These are phyloP conservation scores for Ciconia nigra DNA, from an alignment of 2,797 vertebrate species.

Conservation along the genomic window DNA sequence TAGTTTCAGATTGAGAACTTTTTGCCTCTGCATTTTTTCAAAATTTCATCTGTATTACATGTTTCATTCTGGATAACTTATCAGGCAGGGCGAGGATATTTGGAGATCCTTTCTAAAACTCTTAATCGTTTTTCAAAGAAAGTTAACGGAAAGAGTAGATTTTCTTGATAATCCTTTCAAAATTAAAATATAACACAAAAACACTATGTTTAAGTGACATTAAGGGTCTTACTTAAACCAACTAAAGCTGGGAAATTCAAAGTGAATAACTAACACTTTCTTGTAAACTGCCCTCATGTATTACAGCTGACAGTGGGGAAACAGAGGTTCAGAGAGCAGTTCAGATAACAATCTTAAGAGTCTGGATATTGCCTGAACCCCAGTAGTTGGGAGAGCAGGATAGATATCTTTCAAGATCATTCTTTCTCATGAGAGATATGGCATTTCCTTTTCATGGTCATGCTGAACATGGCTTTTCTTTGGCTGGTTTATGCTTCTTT, in stretches of 20 bases:
- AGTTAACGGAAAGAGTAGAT: constrained; percentile 74
- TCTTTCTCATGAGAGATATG: background rate
- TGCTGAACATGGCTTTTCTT: background rate
- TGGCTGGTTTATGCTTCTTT: background rate
- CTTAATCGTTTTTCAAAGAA: constrained; percentile 71
- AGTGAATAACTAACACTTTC: constrained; percentile 40
- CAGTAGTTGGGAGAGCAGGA: background rate
- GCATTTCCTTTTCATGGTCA: background rate
- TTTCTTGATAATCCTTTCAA: constrained; percentile 77
- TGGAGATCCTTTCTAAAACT: constrained; percentile 71
- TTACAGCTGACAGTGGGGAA: constrained; percentile 63
- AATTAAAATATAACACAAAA: constrained; percentile 72
- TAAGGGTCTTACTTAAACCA: constrained; percentile 63
- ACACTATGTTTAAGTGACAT: constrained; percentile 70
- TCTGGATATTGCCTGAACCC: background rate
- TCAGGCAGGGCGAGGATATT: constrained; percentile 62
- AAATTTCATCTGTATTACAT: constrained; percentile 51
- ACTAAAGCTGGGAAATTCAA: constrained; percentile 66
- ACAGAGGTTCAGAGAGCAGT: constrained; percentile 59
- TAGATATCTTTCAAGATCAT: background rate
- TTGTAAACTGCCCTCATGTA: constrained; percentile 59
- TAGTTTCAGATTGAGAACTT: constrained; percentile 65
- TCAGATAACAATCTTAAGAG: constrained; percentile 54
- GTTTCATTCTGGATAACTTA: constrained; percentile 64
- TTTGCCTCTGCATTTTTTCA: constrained; percentile 52